phyloP scores from a whole-genome alignment of 2,888 invertebrate genomes.

The Epistrophe eligans region DNA sequence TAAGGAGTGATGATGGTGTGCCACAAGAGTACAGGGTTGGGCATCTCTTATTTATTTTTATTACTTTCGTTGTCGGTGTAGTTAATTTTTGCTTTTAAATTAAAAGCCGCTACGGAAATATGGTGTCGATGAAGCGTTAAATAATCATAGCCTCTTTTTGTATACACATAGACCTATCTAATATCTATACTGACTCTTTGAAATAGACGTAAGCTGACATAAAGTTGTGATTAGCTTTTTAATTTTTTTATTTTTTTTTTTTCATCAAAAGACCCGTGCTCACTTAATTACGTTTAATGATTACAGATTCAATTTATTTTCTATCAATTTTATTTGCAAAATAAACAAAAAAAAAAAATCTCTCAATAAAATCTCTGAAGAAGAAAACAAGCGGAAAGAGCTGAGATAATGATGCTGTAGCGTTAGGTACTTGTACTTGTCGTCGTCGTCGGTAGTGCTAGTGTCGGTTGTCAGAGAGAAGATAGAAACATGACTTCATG shows the following conservation, averaged over 20 bases:
- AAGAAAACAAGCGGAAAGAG: background rate
- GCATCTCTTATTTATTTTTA: constrained; percentile 48
- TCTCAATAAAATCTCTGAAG: background rate
- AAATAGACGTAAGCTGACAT: constrained; percentile 22
- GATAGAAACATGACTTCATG: constrained; percentile 52
- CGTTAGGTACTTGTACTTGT: background rate
- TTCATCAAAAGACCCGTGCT: constrained; percentile 6
- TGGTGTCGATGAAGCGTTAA: constrained; percentile 70
- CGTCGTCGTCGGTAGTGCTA: background rate
- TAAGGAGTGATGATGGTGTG: background rate
- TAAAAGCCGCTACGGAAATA: constrained; percentile 68
- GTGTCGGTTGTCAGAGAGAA: constrained; percentile 9
- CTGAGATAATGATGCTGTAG: constrained; percentile 18
- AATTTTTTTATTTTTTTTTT: background rate
- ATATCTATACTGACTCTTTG: background rate
- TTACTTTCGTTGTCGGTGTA: constrained; percentile 25
- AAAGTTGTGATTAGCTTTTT: constrained; percentile 35
- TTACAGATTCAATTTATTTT: constrained; percentile 55
- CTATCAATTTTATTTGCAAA: constrained; percentile 25
- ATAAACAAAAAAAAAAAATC: background rate
- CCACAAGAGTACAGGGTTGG: constrained; percentile 62
- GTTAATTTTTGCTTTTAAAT: constrained; percentile 48
- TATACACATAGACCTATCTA: background rate
- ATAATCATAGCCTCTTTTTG: constrained; percentile 35
- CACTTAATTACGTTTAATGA: constrained; percentile 45